phyloP scores from a whole-genome alignment of 2,113 vertebrate genomes.

The Laticauda colubrina region DNA sequence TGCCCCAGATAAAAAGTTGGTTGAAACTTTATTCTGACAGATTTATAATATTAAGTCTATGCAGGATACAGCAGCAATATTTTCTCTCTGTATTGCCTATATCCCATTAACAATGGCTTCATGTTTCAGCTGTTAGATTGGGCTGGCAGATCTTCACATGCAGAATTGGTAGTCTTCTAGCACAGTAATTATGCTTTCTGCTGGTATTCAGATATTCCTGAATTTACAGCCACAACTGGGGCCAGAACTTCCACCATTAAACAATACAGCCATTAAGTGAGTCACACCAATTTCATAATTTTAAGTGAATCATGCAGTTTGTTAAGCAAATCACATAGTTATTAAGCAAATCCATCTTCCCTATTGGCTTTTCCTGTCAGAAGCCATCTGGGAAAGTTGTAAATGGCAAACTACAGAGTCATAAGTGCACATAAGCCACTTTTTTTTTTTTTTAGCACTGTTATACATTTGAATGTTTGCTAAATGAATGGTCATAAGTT shows the following conservation, averaged over 20 bases:
- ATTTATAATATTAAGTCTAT: background rate
- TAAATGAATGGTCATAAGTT: background rate
- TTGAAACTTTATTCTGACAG: background rate
- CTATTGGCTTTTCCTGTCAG: too few species aligned
- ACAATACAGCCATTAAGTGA: too few species aligned
- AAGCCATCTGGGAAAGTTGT: too few species aligned
- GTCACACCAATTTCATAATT: background rate
- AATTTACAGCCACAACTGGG: too few species aligned
- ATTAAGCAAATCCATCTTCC: background rate
- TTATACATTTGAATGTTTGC: background rate
- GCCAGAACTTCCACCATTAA: too few species aligned
- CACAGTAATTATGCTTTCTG: background rate
- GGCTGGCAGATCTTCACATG: background rate
- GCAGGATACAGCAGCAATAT: background rate
- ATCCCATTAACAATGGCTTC: background rate
- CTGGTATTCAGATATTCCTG: too few species aligned
- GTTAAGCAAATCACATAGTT: background rate
- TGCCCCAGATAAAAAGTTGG: background rate
- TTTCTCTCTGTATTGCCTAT: background rate
- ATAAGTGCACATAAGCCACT: background rate
- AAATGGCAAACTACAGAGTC: background rate
- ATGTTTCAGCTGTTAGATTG: background rate
- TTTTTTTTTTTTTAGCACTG: background rate
- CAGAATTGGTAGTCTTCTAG: background rate
- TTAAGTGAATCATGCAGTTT: background rate